These are phyloP conservation scores for Numenius arquata DNA, from an alignment of 2,113 vertebrate genomes.

Conservation along the genomic window DNA sequence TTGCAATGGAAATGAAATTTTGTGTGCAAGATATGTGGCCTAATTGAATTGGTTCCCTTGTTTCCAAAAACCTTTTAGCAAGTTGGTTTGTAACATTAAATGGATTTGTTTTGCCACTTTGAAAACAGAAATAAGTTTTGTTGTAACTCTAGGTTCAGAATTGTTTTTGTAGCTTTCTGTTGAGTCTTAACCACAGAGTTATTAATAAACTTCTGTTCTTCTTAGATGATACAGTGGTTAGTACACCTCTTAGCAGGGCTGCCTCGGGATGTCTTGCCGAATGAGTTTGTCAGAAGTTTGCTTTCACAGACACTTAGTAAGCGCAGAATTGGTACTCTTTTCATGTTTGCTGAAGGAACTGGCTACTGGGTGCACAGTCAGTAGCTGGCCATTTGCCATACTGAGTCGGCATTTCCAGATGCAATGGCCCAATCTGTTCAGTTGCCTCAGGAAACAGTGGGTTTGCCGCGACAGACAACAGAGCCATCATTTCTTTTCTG, in stretches of 20 bases:
- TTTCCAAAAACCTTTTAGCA: background rate
- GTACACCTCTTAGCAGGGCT: background rate
- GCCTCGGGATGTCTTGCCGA: background rate
- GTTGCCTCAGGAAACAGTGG: constrained; percentile 4
- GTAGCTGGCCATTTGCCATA: constrained; percentile 34
- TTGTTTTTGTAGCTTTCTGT: background rate
- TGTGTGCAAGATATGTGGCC: background rate
- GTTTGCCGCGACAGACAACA: background rate
- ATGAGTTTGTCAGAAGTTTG: background rate
- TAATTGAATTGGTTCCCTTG: background rate
- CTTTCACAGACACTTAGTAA: background rate
- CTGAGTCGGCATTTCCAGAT: constrained; percentile 50
- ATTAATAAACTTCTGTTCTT: background rate
- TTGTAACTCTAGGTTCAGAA: background rate
- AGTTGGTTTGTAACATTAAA: background rate
- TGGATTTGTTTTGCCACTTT: background rate
- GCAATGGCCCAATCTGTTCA: background rate
- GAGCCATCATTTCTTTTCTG: background rate
- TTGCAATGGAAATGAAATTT: background rate
- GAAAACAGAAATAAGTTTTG: background rate
- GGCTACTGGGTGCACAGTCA: background rate
- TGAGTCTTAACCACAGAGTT: background rate
- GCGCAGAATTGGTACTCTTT: background rate
- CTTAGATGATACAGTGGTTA: background rate
- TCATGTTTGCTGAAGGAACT: background rate